phyloP scores from a whole-genome alignment of 2,113 vertebrate species.

The Heptranchias perlo region DNA sequence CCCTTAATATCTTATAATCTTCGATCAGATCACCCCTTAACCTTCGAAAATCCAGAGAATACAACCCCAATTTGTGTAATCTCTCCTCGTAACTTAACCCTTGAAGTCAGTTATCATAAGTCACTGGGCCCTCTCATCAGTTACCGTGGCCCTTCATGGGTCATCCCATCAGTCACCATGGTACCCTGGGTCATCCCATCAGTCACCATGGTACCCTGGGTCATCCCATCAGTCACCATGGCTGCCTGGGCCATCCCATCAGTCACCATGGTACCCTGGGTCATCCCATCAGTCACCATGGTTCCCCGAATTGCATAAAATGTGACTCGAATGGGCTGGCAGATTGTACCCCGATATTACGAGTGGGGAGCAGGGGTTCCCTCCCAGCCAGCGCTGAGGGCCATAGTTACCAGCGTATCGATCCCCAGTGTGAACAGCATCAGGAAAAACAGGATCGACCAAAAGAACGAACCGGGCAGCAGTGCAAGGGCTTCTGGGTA shows the following conservation, averaged over 20 bases:
- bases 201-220: not conserved
- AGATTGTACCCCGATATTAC: not conserved
- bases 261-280: not conserved
- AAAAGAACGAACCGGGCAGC: conserved; percentile 67
- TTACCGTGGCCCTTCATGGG: not conserved
- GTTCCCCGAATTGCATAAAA: not conserved
- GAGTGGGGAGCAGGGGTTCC: not conserved
- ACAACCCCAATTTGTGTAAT: too few relatives aligned
- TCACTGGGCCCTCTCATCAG: not conserved
- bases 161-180: not conserved
- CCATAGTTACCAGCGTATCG: conserved; percentile 62
- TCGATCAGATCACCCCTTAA: too few relatives aligned
- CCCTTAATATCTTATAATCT: too few relatives aligned
- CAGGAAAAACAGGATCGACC: conserved; percentile 72
- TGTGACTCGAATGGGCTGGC: not conserved
- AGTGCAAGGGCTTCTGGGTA: conserved; percentile 75
- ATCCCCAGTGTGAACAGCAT: conserved; percentile 72
- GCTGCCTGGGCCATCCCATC: not conserved
- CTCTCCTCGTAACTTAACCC: too few relatives aligned
- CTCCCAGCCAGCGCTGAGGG: not conserved
- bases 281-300: not conserved
- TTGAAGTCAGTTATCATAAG: too few relatives aligned
- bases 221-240: not conserved
- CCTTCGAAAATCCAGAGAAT: too few relatives aligned
- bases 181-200: not conserved